Conservation (phyloP, 2,797 vertebrate species). For the Triplophysa yarkandensis region DNA sequence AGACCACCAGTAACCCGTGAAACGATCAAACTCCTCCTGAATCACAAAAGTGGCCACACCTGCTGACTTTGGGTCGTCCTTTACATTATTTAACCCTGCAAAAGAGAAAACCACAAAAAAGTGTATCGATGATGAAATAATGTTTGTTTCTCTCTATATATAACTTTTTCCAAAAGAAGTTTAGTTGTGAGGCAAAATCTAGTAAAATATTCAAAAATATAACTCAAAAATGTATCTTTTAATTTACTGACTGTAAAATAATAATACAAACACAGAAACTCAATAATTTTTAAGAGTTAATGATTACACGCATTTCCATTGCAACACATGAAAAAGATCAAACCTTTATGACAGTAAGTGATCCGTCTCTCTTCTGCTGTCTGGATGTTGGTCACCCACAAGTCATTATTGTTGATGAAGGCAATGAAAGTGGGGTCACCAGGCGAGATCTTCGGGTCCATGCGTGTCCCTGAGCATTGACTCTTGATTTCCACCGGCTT, state of each 20-base stretch:
- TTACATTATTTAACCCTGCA: slow-evolving; percentile 87
- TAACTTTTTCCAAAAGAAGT: too few relatives aligned
- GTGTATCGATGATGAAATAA: too few relatives aligned
- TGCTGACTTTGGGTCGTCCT: slow-evolving; percentile 93
- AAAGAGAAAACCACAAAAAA: neutral
- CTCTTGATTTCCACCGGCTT: slow-evolving; percentile 96
- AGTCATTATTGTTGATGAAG: slow-evolving; percentile 93
- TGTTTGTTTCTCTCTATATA: too few relatives aligned
- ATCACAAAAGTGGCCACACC: slow-evolving; percentile 98
- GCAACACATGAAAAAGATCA: neutral
- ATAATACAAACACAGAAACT: too few relatives aligned
- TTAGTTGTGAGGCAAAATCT: too few relatives aligned
- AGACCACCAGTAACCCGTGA: slow-evolving; percentile 98
- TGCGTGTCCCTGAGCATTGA: slow-evolving; percentile 91
- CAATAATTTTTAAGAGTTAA: too few relatives aligned
- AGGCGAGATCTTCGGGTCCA: slow-evolving; percentile 97
- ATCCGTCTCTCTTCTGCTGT: slow-evolving; percentile 78
- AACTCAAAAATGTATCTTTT: too few relatives aligned
- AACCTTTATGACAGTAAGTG: slow-evolving; percentile 80
- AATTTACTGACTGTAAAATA: too few relatives aligned
- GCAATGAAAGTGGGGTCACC: slow-evolving; percentile 91
- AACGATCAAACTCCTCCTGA: slow-evolving; percentile 98
- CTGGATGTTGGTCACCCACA: slow-evolving; percentile 93
- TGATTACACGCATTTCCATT: too few relatives aligned
- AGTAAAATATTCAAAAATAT: too few relatives aligned